A percentile compares a stretch with the other conserved stretches of the same genome.
phyloP scores from a whole-genome alignment of 2,888 invertebrate genomes.

The Drymonia ruficornis region DNA sequence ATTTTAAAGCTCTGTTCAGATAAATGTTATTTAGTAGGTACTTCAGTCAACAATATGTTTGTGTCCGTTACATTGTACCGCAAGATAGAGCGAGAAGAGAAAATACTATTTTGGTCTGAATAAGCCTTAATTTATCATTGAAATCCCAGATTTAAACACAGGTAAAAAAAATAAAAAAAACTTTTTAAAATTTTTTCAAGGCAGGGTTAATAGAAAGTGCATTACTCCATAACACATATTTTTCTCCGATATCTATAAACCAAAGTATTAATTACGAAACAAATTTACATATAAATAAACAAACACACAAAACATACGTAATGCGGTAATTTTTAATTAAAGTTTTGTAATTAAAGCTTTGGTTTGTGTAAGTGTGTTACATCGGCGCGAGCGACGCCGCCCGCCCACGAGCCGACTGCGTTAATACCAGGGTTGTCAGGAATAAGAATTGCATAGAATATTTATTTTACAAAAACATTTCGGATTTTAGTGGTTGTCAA shows the following conservation, averaged over 20 bases:
- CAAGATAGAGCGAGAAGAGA: too few species aligned
- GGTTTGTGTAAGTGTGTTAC: not conserved
- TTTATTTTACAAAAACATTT: not conserved
- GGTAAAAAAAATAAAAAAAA: too few species aligned
- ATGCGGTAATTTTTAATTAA: slow-evolving; percentile 4
- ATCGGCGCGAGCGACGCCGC: not conserved
- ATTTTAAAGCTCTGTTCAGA: not conserved
- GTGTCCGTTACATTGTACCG: too few species aligned
- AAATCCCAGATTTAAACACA: too few species aligned
- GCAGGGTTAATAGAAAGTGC: not conserved
- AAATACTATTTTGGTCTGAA: too few species aligned
- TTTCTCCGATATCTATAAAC: not conserved
- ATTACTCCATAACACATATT: not conserved
- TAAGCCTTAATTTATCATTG: too few species aligned
- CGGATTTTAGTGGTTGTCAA: too few species aligned
- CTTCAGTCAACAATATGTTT: too few species aligned
- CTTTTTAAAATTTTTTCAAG: too few species aligned
- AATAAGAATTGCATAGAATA: not conserved
- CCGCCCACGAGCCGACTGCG: slow-evolving; percentile 1
- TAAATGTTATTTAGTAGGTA: too few species aligned
- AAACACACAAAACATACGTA: not conserved
- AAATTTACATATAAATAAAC: slow-evolving; percentile 5
- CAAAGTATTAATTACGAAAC: slow-evolving; percentile 2
- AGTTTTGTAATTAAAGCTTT: not conserved
- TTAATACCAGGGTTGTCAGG: not conserved